Percentiles rank a stretch among this genome's conserved stretches.
Conservation (phyloP, 1,140 invertebrate species). For the Anoplolepis gracilipes region DNA sequence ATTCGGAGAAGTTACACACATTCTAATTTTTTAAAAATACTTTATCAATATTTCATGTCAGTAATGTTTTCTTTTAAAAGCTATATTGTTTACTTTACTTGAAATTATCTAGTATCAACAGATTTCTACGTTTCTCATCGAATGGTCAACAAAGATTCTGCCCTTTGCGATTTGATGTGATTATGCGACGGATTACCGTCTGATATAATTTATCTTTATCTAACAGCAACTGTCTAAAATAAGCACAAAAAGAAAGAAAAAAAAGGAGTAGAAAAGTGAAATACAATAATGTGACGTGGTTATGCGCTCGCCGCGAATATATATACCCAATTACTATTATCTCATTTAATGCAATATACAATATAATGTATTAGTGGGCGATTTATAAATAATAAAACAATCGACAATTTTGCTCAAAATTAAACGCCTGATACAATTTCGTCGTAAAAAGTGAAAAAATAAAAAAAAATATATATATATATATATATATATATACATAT, state of each 20-base stretch:
- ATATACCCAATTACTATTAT: slow-evolving; percentile 1
- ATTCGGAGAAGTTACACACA: neutral
- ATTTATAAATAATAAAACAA: slow-evolving; percentile 42
- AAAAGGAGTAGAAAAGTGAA: neutral
- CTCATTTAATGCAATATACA: slow-evolving; percentile 1
- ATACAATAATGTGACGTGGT: slow-evolving; percentile 8
- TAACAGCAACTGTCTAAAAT: neutral
- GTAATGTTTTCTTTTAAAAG: neutral
- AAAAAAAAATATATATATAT: too few relatives aligned
- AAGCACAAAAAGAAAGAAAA: neutral
- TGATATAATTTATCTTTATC: slow-evolving; percentile 8
- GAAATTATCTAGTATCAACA: neutral
- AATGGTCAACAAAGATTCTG: neutral
- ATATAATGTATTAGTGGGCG: slow-evolving; percentile 23
- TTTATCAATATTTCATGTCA: neutral
- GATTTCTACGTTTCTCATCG: neutral
- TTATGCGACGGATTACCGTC: neutral
- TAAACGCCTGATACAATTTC: slow-evolving; percentile 21
- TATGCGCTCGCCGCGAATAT: neutral
- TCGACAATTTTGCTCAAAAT: slow-evolving; percentile 32
- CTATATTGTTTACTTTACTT: neutral
- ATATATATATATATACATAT: too few relatives aligned
- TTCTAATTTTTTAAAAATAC: neutral
- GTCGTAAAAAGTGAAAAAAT: slow-evolving; percentile 24
- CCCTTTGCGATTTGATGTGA: neutral